Base-by-base conservation (phyloP, 2,797 vertebrate species). In the Argya squamiceps region DNA sequence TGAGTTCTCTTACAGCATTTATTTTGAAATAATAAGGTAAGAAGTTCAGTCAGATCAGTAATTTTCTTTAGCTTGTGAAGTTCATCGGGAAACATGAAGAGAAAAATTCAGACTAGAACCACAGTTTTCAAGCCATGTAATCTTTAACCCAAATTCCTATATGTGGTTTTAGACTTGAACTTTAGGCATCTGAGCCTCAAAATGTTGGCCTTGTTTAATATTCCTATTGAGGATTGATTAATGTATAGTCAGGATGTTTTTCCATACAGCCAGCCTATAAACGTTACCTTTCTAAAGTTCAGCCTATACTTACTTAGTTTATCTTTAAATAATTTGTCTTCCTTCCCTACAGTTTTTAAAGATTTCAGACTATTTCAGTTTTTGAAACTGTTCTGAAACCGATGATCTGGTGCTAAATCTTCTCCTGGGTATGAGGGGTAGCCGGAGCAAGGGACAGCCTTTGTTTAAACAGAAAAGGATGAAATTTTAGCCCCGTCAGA, bases 201-300 rank as follows among this genome's bases (percentile, higher is more conserved):
- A 90, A 59, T 34, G 6, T 27, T 92, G 76, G 50, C 43, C 81
- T 84, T 71, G 58, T 83, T 95, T 95, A 89, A 93, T 95, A 81
- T 60, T 67, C 47, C 27, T 73, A 23, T 59, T 75, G 69, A 62
- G 26, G 37, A 70, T 21, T 95, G 96, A 96, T 94, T 96, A 93
- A 96, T 95, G 47, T 56, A n/a, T 52, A 93, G 62, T 90, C 94
- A 95, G 91, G 83, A 95, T 93, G 89, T 90, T 96, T 96, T 95
- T 94, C 92, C 94, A 67, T 78, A 70, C 70, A 79, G 82, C 15
- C 65, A 84, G 63, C 44, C 65, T 86, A 46, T 86, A 88, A 81
- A 92, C 2, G 27, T 94, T 96, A 91, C 94, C 89, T 92, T 84
- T 90, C 55, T 63, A 82, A 94, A 95, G 89, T 95, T 96, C 96